Percentiles rank a stretch among this genome's conserved stretches.
Evolutionary conservation across 30 jellyfish, hydroid and myxozoan species (phyloP).

Genomic region (Aurelia aurita): DNA sequence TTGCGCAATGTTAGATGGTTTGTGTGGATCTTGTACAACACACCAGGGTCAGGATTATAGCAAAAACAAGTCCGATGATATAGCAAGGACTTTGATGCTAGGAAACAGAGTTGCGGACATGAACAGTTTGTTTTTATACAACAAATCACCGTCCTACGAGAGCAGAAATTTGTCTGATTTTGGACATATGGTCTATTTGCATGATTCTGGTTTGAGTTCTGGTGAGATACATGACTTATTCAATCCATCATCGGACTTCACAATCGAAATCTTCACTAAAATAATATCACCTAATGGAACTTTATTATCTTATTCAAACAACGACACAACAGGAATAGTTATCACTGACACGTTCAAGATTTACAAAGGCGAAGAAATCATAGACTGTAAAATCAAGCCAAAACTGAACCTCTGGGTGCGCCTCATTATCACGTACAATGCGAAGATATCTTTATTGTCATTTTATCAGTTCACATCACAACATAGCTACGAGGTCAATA

Average conservation of each 20-base stretch:
- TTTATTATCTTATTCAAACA: conserved; percentile 30
- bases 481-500: conserved; percentile 32
- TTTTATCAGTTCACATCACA: conserved; percentile 46
- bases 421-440: conserved; percentile 42
- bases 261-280: conserved; percentile 57
- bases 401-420: conserved; percentile 53
- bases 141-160: conserved; percentile 44
- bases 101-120: background rate
- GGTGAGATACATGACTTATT: conserved; percentile 27
- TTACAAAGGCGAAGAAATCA: conserved; percentile 17
- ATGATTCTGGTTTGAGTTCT: conserved; percentile 48
- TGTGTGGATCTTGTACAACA: conserved; percentile 50
- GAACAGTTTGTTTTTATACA: conserved; percentile 17
- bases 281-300: conserved; percentile 55
- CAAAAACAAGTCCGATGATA: background rate
- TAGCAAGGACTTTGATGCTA: conserved; percentile 7
- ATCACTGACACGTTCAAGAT: conserved; percentile 22
- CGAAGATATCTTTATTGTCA: conserved; percentile 28
- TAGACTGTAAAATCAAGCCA: conserved; percentile 43
- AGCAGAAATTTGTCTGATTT: conserved; percentile 26
- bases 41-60: background rate
- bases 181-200: conserved; percentile 31
- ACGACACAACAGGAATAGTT: conserved; percentile 47
- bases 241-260: conserved; percentile 38
- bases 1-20: conserved; percentile 21